These are phyloP conservation scores for Bombus picipes DNA, from an alignment of 1,140 invertebrate species.

Conservation along the genomic window DNA sequence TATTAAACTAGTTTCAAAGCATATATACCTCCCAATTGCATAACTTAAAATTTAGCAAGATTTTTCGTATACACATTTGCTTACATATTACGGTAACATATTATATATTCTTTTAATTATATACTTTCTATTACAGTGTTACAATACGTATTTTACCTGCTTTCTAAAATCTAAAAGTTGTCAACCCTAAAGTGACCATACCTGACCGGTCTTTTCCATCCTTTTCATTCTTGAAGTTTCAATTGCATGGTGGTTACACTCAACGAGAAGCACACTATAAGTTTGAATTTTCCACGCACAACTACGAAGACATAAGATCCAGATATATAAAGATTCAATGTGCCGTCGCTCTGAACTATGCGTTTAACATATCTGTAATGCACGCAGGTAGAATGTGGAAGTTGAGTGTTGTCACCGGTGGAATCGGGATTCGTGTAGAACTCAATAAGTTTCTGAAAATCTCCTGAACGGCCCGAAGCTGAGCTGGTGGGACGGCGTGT, in stretches of 20 bases:
- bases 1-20: neutral
- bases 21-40: neutral
- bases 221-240: neutral
- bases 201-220: neutral
- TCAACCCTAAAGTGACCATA: neutral
- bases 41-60: neutral
- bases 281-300: neutral
- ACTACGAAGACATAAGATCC: neutral
- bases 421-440: neutral
- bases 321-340: neutral
- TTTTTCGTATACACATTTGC: neutral
- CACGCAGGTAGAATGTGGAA: neutral
- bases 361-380: slow-evolving; percentile 19
- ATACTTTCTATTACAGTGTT: neutral
- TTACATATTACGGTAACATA: neutral
- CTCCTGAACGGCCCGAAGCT: neutral
- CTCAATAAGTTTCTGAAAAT: slow-evolving; percentile 1
- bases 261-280: too few relatives aligned
- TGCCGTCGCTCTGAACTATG: neutral
- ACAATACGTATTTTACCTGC: neutral
- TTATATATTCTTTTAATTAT: neutral
- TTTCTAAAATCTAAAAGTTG: neutral
- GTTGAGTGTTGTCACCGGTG: neutral
- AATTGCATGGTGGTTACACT: neutral
- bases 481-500: neutral